Evolutionary conservation across 2,113 vertebrate genomes (phyloP), one percentile per base, ranked within the genome.

Genomic region (Hypomesus transpacificus): DNA sequence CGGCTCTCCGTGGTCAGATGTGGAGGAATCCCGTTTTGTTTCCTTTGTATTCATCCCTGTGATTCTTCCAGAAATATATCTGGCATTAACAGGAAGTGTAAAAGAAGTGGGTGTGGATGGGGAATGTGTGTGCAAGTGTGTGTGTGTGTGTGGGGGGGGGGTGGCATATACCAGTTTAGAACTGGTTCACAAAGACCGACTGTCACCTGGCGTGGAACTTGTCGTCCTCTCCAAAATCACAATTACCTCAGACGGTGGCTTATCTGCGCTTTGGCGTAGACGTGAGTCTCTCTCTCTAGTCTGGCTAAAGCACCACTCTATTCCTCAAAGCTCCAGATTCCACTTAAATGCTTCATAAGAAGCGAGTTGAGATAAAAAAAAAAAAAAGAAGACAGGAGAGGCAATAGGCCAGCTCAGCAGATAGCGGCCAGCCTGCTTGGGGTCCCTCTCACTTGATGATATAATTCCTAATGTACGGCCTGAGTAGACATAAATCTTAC

Each of bases 391-490:
- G 84, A 76, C 84, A 83, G 84, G 75, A 84, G 79, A 88, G 88
- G 83, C 86, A 91, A 91, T 80, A 82, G 84, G 79, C 84, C 80
- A 75, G 89, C 88, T 92, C 91, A 92, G 92, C 92, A 92, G 86
- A 91, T 86, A 84, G 80, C 74, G 54, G 78, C 22, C 81, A 68
- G 69, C 87, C 90, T 73, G 69, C 80, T 71, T 73, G 84, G 86
- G 87, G 39, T 46, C 90, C 87, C 90, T 89, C 82, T 75, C 31
- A 80, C 86, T 87, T 90, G 88, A 92, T 89, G 89, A 90, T 92
- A 91, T 92, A 90, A 92, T 93, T 92, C 89, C 89, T 92, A 91
- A 92, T 92, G 91, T 90, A 89, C 78, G 80, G 82, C 85, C 84
- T 82, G 84, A 88, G 84, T 79, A 84, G 87, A 91, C 89, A 92